A percentile compares a stretch with the other conserved stretches of the same genome.
phyloP scores from a whole-genome alignment of 2,797 vertebrate genomes.

The Enteromius afrohamiltoni region DNA sequence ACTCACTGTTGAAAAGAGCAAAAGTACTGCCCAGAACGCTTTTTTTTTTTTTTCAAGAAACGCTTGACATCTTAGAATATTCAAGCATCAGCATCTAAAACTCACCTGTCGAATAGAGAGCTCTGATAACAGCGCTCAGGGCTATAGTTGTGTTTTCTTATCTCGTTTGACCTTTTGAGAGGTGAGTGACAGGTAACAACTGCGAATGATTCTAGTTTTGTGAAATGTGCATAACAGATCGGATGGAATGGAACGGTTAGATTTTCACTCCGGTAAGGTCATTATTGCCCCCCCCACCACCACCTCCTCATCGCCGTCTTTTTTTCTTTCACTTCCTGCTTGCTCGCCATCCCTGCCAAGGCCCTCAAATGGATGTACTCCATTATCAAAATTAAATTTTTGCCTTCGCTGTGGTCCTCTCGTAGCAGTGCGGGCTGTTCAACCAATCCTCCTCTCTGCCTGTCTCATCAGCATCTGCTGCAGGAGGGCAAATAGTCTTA shows the following conservation, averaged over 20 bases:
- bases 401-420: constrained; percentile 36
- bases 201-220: constrained; percentile 2
- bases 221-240: constrained; percentile 40
- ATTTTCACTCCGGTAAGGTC: constrained; percentile 39
- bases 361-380: constrained; percentile 60
- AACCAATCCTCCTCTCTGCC: constrained; percentile 51
- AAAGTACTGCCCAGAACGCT: not conserved
- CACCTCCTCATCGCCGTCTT: not conserved
- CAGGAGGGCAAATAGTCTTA: constrained; percentile 58
- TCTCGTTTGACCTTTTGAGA: constrained; percentile 23
- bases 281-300: constrained; percentile 5
- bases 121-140: constrained; percentile 5
- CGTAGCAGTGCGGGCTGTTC: constrained; percentile 9
- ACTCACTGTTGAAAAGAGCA: not conserved
- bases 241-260: constrained; percentile 17
- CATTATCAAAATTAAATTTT: constrained; percentile 64
- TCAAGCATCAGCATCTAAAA: not conserved
- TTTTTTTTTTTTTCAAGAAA: not conserved
- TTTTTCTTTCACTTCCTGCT: constrained; percentile 40
- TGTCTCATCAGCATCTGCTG: constrained; percentile 60
- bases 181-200: not conserved
- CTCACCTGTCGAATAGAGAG: constrained; percentile 34
- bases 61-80: not conserved
- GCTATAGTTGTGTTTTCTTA: constrained; percentile 4
- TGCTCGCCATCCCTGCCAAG: constrained; percentile 40